Base-by-base conservation (phyloP, 2,797 vertebrate species). In the Hyperoplus immaculatus region DNA sequence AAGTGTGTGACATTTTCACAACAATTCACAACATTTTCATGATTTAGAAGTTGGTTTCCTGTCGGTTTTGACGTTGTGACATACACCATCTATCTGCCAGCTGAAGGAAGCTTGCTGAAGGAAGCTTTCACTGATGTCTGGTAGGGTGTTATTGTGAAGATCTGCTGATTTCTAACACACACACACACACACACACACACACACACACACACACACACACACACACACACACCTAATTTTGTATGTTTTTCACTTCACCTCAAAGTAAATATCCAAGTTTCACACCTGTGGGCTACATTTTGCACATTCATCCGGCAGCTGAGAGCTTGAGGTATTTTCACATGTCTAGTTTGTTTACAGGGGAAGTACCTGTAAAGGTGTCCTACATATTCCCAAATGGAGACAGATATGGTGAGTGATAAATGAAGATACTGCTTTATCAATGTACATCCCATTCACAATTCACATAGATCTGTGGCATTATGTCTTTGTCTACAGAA, bases 351-450 rank as follows among this genome's bases (percentile, higher is more conserved):
- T 59, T 84, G 43, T 70, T 82, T 75, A 63, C 88, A 95, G 92
- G 38, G n/a, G 68, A 83, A 69, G 92, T 61, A n/a, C 45, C 74
- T 8, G 61, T 89, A 39, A 89, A 92, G 67, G 89, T 93, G 38
- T 92, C 88, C 38, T 95, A 93, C 77, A 58, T 95, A 71, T 97
- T 97, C 76, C 94, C 95, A 61, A 96, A 96, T 87, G 94, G 95
- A 80, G 95, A 96, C 80, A 94, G 72, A 83, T 96, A 97, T 42
- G 94, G 95, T 96, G 91, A 95, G 95, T 83, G 42, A 59, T 5
- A 13, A 63, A 6, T 16, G 18, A 43, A 42, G 9, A 42, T 4
- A 6, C 29, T 57, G 3, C 45, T 45, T 50, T 42, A 39, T 3
- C 50, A 18, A 8, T 59, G 61, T 45, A 55, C 0, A 18, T 9